Conservation (phyloP, 2,113 vertebrate species). For the Genyomyrus donnyi region DNA sequence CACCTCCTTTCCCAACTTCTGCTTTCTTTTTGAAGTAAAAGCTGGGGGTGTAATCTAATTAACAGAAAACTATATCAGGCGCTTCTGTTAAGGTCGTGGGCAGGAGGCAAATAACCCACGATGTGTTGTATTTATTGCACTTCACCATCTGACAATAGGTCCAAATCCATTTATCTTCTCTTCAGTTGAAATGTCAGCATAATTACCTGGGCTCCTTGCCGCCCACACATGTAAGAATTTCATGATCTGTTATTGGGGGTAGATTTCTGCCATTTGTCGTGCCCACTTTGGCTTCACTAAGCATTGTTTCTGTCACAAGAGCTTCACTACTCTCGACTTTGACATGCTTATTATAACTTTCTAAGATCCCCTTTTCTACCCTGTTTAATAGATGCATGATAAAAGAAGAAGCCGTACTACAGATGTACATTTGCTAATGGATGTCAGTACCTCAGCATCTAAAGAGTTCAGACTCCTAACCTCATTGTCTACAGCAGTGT, state of each 20-base stretch:
- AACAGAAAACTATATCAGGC: neutral
- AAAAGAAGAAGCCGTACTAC: neutral
- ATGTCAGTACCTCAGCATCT: neutral
- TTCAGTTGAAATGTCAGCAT: slow-evolving; percentile 11
- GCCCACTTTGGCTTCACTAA: neutral
- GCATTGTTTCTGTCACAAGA: neutral
- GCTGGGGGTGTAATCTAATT: slow-evolving; percentile 5
- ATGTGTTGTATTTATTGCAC: neutral
- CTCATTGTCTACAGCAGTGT: neutral
- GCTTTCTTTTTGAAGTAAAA: neutral
- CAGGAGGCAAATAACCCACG: neutral
- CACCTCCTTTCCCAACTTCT: neutral
- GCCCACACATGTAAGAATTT: neutral
- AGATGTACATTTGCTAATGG: neutral
- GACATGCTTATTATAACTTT: neutral
- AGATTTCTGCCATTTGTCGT: neutral
- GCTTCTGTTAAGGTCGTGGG: neutral
- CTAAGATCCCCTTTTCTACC: neutral
- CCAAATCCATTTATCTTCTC: neutral
- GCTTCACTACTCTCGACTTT: neutral
- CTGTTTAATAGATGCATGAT: neutral
- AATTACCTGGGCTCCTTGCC: neutral
- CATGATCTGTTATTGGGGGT: neutral
- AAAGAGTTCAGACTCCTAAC: neutral
- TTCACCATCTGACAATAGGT: slow-evolving; percentile 13